Base-by-base conservation (phyloP, 2,113 vertebrate genomes). In the Drymodes brunneopygia region DNA sequence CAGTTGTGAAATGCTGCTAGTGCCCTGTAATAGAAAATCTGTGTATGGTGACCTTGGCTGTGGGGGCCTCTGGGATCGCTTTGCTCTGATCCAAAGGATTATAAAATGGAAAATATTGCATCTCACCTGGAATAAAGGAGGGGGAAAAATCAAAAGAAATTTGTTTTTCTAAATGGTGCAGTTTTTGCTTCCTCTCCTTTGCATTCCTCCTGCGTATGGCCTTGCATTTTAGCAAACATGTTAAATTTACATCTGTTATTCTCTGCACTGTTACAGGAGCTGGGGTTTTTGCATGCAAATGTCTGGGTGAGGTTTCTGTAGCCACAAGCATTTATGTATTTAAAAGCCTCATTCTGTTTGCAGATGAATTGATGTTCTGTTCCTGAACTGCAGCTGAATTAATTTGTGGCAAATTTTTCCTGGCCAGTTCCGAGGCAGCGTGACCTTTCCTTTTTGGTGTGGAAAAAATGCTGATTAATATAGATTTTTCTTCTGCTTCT, bases 1-100 rank as follows among this genome's bases (percentile, higher is more conserved):
- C 92, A 95, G 91, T 94, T 95, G 87, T 88, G 88, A 96, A 93
- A 90, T 83, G 97, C 91, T 28, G 83, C 85, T 64, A 61, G 95
- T 96, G 82, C 82, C 96, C 97, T 66, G 54, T 69, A 90, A 90
- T 87, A 92, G 95, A 85, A 96, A 95, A 96, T 83, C 83, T 95
- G 81, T 54, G 71, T 85, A 57, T 90, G 94, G 42, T 94, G 97
- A 96, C 94, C 95, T 97, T 97, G 97, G 61, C 85, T 88, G 85
- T 12, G 19, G 50, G 91, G 96, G 72, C 92, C 89, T n/a, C 35
- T 79, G 88, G 93, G 93, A 93, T 86, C 61, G 1, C 57, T 87
- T 78, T 66, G 6, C 64, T 71, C 83, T 45, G n/a, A 95, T 91
- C 90, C 80, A 45, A 36, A 92, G 91, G 81, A 82, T 87, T 88